Conservation (phyloP, 2,888 invertebrate genomes). For the Lingula anatina region DNA sequence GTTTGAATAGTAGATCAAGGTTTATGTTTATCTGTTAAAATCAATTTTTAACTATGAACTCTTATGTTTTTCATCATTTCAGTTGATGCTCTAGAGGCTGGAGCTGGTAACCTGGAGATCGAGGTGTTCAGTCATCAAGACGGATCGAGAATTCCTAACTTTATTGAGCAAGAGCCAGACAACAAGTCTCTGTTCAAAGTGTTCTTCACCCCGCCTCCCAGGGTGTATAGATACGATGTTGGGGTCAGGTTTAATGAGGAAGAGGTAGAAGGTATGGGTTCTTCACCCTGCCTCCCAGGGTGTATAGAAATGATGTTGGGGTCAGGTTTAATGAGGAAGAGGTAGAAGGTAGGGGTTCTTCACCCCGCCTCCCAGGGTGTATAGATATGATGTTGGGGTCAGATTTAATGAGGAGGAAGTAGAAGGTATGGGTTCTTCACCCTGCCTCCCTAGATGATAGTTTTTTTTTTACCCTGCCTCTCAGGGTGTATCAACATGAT, state of each 20-base stretch:
- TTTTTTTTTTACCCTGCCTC: too few relatives aligned
- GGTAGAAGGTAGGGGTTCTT: conserved; percentile 53
- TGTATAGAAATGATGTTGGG: conserved; percentile 84
- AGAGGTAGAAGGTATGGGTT: conserved; percentile 54
- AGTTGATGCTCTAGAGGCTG: conserved; percentile 95
- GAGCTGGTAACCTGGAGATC: conserved; percentile 95
- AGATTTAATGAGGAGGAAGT: conserved; percentile 59
- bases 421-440: conserved; percentile 52
- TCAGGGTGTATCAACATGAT: too few relatives aligned
- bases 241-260: conserved; percentile 66
- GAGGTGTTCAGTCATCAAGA: conserved; percentile 96
- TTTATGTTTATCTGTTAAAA: too few relatives aligned
- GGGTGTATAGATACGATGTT: too few relatives aligned
- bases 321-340: conserved; percentile 63
- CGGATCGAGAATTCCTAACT: conserved; percentile 95
- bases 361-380: too few relatives aligned
- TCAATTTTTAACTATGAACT: too few relatives aligned
- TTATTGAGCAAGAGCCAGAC: conserved; percentile 95
- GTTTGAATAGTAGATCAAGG: too few relatives aligned
- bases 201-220: too few relatives aligned
- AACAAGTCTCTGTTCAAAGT: too few relatives aligned
- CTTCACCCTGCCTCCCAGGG: too few relatives aligned
- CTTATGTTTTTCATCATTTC: too few relatives aligned
- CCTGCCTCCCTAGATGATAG: too few relatives aligned
- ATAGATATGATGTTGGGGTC: conserved; percentile 85